Percentiles rank a stretch among this genome's conserved stretches.
Evolutionary conservation across 2,797 vertebrate genomes (phyloP).

Genomic region (Myotis findleyi): DNA sequence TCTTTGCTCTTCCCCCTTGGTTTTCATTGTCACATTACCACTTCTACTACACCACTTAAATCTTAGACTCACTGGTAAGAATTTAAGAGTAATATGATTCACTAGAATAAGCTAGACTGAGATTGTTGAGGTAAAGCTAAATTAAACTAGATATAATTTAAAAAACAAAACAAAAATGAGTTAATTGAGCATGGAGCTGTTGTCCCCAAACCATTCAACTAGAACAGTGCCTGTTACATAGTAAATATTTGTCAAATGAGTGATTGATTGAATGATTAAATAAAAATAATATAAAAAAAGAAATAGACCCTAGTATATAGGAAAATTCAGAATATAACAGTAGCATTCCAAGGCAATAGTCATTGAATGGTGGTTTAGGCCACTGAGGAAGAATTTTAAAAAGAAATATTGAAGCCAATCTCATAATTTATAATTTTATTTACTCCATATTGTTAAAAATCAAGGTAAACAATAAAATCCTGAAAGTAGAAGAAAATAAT

Average conservation of each 20-base stretch:
- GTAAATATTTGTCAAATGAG: background rate
- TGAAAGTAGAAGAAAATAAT: background rate
- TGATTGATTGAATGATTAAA: background rate
- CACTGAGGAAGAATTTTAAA: background rate
- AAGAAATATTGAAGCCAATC: background rate
- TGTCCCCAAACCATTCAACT: background rate
- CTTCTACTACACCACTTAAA: background rate
- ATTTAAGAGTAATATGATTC: background rate
- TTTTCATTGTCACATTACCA: background rate
- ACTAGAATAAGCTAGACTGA: background rate
- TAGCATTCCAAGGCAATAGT: background rate
- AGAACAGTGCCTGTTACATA: background rate
- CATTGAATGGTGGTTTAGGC: background rate
- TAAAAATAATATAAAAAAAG: constrained; percentile 8
- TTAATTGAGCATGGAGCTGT: background rate
- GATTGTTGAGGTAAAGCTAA: background rate
- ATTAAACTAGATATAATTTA: background rate
- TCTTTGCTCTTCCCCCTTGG: background rate
- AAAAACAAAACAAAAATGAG: background rate
- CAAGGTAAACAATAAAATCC: background rate
- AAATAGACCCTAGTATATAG: background rate
- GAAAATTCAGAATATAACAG: background rate
- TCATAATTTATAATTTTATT: background rate
- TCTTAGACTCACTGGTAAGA: background rate
- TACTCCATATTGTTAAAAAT: background rate